Evolutionary conservation across 1,140 invertebrate genomes (phyloP).

Genomic region (Propsilocerus akamusi): DNA sequence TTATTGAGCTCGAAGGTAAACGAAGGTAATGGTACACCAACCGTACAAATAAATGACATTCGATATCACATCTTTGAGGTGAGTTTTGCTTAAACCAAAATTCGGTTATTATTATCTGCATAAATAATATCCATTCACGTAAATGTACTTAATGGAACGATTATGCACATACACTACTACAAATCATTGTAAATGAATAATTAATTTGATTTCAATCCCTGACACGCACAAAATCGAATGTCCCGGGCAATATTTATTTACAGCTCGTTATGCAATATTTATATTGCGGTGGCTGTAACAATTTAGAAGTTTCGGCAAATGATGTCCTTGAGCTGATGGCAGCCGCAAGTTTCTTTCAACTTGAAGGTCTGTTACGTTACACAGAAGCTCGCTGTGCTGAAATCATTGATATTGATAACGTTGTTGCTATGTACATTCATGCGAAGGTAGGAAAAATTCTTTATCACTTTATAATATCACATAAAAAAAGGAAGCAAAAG

Average conservation of each 20-base stretch:
- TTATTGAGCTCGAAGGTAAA: slow-evolving; percentile 67
- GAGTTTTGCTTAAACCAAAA: slow-evolving; percentile 11
- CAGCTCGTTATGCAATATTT: slow-evolving; percentile 86
- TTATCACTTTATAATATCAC: too few species aligned
- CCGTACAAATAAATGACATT: slow-evolving; percentile 85
- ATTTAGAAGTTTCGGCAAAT: slow-evolving; percentile 46
- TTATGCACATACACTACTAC: not conserved
- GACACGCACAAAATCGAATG: not conserved
- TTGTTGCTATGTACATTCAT: slow-evolving; percentile 83
- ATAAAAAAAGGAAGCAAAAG: too few species aligned
- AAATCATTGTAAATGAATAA: not conserved
- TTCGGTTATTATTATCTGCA: not conserved
- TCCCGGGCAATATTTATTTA: slow-evolving; percentile 10
- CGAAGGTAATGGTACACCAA: slow-evolving; percentile 50
- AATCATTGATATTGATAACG: slow-evolving; percentile 70
- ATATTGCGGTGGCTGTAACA: slow-evolving; percentile 70
- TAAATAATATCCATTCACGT: not conserved
- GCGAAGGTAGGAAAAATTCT: slow-evolving; percentile 70
- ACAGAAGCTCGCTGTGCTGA: slow-evolving; percentile 71
- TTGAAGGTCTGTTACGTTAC: slow-evolving; percentile 65
- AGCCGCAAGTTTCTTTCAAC: slow-evolving; percentile 79
- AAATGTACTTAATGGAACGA: not conserved
- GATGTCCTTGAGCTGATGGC: slow-evolving; percentile 69
- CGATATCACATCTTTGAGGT: slow-evolving; percentile 82
- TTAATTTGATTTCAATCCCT: not conserved